phyloP scores from a whole-genome alignment of 2,888 invertebrate genomes.

The Tricholauxania praeusta region DNA sequence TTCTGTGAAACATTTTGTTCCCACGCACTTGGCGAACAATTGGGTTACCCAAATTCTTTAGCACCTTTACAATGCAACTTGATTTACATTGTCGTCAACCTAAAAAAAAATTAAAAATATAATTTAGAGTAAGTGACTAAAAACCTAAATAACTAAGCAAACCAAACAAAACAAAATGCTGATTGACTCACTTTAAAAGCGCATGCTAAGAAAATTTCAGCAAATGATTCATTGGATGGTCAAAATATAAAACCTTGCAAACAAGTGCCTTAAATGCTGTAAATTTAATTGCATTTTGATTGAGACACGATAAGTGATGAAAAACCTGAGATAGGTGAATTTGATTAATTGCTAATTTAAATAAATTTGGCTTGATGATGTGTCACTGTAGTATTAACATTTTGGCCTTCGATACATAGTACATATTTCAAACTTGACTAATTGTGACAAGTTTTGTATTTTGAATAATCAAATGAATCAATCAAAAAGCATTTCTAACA shows the following conservation, averaged over 20 bases:
- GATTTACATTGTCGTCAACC: too few species aligned
- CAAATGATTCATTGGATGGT: neutral
- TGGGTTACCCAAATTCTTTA: too few species aligned
- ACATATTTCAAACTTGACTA: slow-evolving; percentile 49
- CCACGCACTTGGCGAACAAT: too few species aligned
- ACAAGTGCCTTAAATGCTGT: neutral
- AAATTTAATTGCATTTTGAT: neutral
- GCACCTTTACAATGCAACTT: too few species aligned
- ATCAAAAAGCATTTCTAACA: too few species aligned
- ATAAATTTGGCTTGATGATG: slow-evolving; percentile 57
- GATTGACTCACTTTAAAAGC: neutral
- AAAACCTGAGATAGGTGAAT: neutral
- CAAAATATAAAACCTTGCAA: neutral
- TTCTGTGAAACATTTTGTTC: too few species aligned
- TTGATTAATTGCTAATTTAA: slow-evolving; percentile 1
- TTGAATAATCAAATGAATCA: slow-evolving; percentile 40
- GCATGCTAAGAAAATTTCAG: neutral
- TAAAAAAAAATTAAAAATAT: too few species aligned
- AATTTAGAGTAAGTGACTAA: neutral
- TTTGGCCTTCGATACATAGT: neutral
- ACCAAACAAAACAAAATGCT: neutral
- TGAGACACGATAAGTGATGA: neutral
- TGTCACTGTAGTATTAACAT: slow-evolving; percentile 41
- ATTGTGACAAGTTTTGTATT: slow-evolving; percentile 63
- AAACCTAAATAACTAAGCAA: slow-evolving; percentile 11